Base-by-base conservation (phyloP, 2,888 invertebrate genomes). In the Margaritifera margaritifera region DNA sequence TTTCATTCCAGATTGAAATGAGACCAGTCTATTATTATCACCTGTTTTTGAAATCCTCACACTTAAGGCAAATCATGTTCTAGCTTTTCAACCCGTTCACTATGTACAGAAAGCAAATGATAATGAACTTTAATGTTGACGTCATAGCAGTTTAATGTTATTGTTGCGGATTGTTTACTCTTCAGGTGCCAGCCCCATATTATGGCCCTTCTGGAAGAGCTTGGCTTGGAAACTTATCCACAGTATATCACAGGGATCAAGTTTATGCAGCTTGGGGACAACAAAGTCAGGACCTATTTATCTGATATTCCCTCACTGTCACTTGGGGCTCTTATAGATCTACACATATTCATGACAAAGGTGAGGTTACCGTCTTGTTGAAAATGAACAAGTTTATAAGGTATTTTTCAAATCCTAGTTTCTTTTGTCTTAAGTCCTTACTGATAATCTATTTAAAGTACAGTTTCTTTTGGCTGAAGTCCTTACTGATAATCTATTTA, bases 161-260 rank as follows among this genome's bases (percentile, higher is more conserved):
- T 3, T 11, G 42, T 42, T 42, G 15, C 42, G 11, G 3, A 42
- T 42, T 42, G 42, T 42, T 42, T 51, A 24, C 50, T 22, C 66
- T 72, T 4, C 73, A 88, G 87, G 54, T 84, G 80, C 56, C 90
- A 90, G 74, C 78, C 83, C 6, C 86, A 88, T 66, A 84, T 90
- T 20, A 86, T 87, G 78, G 68, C 74, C 11, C 79, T 90, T 59
- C 67, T 89, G 52, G 64, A 83, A 55, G 88, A 89, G 66, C 79
- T 90, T 6, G 82, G 78, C 11, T 64, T 90, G 66, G 80, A 86
- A 24, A 82, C 82, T 2, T 84, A 83, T 67, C 68, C 71, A 3
- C 88, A 89, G 78, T 87, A 85, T 68, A 77, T 77, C 18, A 69
- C 72, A 0, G 89, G 89, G 4, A 80, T 65, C 56, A 89, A 88